Evolutionary conservation across 2,888 invertebrate species (phyloP), one percentile per base, ranked within the genome.

Genomic region (Plutella xylostella): DNA sequence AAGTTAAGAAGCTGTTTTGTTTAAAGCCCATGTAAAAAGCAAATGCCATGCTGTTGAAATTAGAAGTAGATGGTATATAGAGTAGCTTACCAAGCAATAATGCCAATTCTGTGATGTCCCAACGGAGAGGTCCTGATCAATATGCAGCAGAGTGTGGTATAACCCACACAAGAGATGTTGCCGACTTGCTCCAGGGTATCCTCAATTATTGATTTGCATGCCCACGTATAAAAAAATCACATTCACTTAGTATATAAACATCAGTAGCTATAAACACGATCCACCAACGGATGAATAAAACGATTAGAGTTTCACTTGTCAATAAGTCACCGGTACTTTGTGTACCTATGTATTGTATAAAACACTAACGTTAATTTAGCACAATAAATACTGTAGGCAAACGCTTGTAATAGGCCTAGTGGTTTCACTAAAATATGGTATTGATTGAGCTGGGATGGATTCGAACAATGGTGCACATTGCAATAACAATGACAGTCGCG

Each of bases 181-280:
- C 60, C 55, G 57, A 56, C 61, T 69, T 56, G 57, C 61, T 65
- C 63, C 66, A 70, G 67, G 68, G 61, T 55, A 70, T 71, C 66
- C 69, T n/a, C n/a, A n/a, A n/a, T n/a, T 79, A 82, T 82, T 64
- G 80, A 82, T 80, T 79, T 74, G 68, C 67, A 74, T 76, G 66
- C 63, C 69, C 68, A 71, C 56, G 66, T 68, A 63, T n/a, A 64
- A 61, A 70, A 60, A 65, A 62, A 72, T 64, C 76, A 79, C 75
- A 34, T 11, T 63, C 58, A 61, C 71, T 77, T 71, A 55, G 65
- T 12, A 62, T 63, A n/a, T n/a, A n/a, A n/a, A n/a, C n/a, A n/a
- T n/a, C n/a, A n/a, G n/a, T n/a, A n/a, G n/a, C n/a, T n/a, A n/a
- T n/a, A n/a, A n/a, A n/a, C n/a, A n/a, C n/a, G n/a, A 65, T 62